These are phyloP conservation scores for Acanthopleura granulata DNA, from an alignment of 2,888 invertebrate species.

Conservation along the genomic window DNA sequence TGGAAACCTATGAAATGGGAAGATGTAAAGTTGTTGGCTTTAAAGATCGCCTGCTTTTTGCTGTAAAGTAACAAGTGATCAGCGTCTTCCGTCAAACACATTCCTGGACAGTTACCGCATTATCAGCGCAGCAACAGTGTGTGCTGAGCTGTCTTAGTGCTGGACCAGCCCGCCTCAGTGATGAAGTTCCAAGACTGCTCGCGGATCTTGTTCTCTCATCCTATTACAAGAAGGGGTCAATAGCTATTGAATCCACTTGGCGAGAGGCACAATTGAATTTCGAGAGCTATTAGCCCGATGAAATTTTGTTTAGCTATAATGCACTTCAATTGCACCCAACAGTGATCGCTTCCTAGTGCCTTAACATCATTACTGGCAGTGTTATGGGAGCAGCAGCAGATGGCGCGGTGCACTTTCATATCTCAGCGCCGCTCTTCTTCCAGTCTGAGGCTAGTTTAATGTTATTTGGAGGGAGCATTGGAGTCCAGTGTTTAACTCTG, in stretches of 20 bases:
- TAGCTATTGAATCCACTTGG: constrained; percentile 13
- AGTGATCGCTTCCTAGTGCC: constrained; percentile 5
- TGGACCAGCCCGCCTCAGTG: too few species aligned
- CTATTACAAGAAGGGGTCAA: constrained; percentile 8
- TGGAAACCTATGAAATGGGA: not conserved
- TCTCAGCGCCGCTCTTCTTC: too few species aligned
- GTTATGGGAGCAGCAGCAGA: not conserved
- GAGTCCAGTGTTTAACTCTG: too few species aligned
- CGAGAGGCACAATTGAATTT: constrained; percentile 16
- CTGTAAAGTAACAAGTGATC: not conserved
- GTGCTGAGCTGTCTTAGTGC: not conserved
- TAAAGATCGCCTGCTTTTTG: constrained; percentile 3
- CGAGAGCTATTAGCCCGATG: constrained; percentile 14
- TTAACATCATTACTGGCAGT: constrained; percentile 15
- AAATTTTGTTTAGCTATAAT: constrained; percentile 19
- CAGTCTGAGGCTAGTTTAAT: too few species aligned
- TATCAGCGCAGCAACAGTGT: constrained; percentile 11
- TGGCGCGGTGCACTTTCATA: not conserved
- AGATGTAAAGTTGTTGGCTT: not conserved
- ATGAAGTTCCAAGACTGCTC: not conserved
- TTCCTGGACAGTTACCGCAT: not conserved
- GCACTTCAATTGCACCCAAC: constrained; percentile 10
- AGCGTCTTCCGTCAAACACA: constrained; percentile 5
- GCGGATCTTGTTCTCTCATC: constrained; percentile 3
- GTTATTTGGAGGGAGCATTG: too few species aligned